Conservation (phyloP, 2,888 invertebrate genomes). For the Hypolimnas misippus region DNA sequence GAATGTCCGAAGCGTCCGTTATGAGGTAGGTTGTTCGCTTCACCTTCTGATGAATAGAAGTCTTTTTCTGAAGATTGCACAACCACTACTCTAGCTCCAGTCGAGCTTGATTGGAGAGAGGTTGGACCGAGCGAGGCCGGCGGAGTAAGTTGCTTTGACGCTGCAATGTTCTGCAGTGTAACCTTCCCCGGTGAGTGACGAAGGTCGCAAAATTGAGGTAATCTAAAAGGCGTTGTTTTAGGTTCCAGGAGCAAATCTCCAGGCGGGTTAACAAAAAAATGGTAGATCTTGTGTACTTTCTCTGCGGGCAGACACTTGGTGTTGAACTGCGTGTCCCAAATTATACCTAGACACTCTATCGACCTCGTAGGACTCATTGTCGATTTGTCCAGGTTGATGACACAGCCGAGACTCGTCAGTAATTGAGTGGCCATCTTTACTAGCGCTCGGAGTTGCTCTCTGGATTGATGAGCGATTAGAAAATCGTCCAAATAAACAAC, state of each 20-base stretch:
- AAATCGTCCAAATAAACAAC: not conserved
- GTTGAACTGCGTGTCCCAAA: not conserved
- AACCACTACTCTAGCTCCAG: slow-evolving; percentile 9
- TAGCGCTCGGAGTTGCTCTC: not conserved
- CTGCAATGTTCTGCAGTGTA: slow-evolving; percentile 37
- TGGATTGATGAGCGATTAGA: not conserved
- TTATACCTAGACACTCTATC: not conserved
- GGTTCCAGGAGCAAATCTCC: slow-evolving; percentile 12
- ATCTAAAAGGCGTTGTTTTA: slow-evolving; percentile 38
- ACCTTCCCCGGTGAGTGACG: slow-evolving; percentile 38
- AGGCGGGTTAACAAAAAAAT: not conserved
- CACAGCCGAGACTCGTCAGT: not conserved
- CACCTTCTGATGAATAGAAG: slow-evolving; percentile 20
- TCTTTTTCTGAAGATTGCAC: slow-evolving; percentile 1
- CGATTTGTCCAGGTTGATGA: not conserved
- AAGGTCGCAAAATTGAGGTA: slow-evolving; percentile 41
- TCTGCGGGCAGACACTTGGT: not conserved
- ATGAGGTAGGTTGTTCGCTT: slow-evolving; percentile 1
- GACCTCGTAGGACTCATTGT: not conserved
- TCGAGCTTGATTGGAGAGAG: not conserved
- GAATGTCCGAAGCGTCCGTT: slow-evolving; percentile 2
- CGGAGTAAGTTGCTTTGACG: slow-evolving; percentile 14
- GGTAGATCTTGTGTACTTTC: not conserved
- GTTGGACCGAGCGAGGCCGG: not conserved
- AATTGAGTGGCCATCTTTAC: not conserved